phyloP scores from a whole-genome alignment of 1,140 invertebrate genomes.

The Aleiodes sp. region DNA sequence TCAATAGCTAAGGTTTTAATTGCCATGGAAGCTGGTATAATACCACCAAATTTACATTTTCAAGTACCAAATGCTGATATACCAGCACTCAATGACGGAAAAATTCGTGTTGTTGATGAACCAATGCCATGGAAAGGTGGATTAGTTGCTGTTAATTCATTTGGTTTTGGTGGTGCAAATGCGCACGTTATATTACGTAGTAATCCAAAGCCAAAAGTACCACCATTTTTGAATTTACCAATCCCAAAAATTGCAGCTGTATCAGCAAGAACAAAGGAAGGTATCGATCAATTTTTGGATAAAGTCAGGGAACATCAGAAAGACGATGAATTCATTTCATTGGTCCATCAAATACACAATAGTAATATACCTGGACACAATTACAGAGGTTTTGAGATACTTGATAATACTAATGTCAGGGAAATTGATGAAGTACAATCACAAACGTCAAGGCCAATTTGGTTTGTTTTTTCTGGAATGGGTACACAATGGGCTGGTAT shows the following conservation, averaged over 20 bases:
- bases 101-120: constrained; percentile 86
- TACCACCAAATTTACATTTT: constrained; percentile 93
- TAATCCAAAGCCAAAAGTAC: constrained; percentile 76
- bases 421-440: constrained; percentile 53
- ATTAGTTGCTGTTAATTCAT: constrained; percentile 90
- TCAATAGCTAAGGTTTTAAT: constrained; percentile 91
- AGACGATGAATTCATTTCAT: constrained; percentile 80
- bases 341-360: constrained; percentile 80
- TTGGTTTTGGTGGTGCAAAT: constrained; percentile 98
- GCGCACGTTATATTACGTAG: constrained; percentile 88
- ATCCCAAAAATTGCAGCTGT: constrained; percentile 79
- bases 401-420: constrained; percentile 64
- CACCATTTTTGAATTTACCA: constrained; percentile 64
- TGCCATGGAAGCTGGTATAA: constrained; percentile 86
- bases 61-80: constrained; percentile 88
- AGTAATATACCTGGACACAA: constrained; percentile 75
- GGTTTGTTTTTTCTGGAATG: constrained; percentile 97
- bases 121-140: constrained; percentile 85
- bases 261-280: constrained; percentile 87
- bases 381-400: constrained; percentile 80
- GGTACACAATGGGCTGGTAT: constrained; percentile 96
- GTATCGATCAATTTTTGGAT: constrained; percentile 75
- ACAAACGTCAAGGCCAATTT: constrained; percentile 75
- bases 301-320: constrained; percentile 69
- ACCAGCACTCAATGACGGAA: constrained; percentile 84